Base-by-base conservation (phyloP, 2,113 vertebrate species). In the Mirza zaza region DNA sequence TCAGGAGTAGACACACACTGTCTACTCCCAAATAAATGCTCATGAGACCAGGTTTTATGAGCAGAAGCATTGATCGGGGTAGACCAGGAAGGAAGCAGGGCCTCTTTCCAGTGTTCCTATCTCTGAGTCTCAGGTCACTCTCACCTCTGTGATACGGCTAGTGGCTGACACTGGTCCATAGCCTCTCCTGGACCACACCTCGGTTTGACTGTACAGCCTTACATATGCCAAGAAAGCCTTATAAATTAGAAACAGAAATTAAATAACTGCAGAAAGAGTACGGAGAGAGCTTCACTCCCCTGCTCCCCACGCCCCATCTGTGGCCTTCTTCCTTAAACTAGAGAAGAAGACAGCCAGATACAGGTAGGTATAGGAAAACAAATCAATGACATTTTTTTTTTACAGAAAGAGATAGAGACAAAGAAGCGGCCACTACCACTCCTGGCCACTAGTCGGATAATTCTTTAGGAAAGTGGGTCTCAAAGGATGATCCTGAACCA, bases 161-260 rank as follows among this genome's bases (percentile, higher is more conserved):
- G 5, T 39, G 57, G 55, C 27, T 34, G 27, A 79, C 3, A 6
- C 3, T 34, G 45, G n/a, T 70, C 59, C 39, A 42, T 27, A 4
- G 13, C 17, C 27, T 86, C 11, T 29, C 45, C 20, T 39, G 45
- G 32, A 87, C 55, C 34, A 84, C 63, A 52, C 23, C 45, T 92
- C 42, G 20, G 50, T 92, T 84, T 84, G 39, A 18, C 55, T 68
- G 6, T 68, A 6, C 5, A 90, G 11, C 18, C 21, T 88, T 77
- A 84, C 20, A 17, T 50, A 27, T 61, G 27, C 67, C 27, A 75
- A 75, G 75, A 94, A 80, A 45, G 23, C 18, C 59, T 73, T 82
- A 1, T 79, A 90, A 68, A 80, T 87, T 84, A 21, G 65, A 95
- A 94, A 76, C 67, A 85, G 57, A 95, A 77, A 42, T n/a, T 39